Evolutionary conservation across 2,797 vertebrate genomes (phyloP).

Genomic region (Neosilurus hyrtlii): DNA sequence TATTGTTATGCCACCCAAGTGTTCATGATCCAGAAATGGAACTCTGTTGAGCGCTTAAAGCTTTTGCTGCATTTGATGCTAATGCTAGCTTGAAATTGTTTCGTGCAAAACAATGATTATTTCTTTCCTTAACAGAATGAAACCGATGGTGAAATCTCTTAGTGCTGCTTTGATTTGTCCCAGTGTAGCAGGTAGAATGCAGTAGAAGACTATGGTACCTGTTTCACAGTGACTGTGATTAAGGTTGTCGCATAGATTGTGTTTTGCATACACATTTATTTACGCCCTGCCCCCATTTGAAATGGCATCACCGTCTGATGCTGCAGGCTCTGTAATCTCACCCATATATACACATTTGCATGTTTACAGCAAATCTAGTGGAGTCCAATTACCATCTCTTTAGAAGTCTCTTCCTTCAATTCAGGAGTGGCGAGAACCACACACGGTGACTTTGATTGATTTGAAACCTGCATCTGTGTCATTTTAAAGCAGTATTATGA

Average conservation of each 20-base stretch:
- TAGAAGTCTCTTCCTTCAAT: slow-evolving; percentile 4
- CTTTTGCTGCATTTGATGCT: slow-evolving; percentile 55
- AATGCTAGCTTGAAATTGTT: slow-evolving; percentile 56
- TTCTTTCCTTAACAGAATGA: slow-evolving; percentile 27
- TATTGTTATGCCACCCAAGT: neutral
- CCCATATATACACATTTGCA: slow-evolving; percentile 13
- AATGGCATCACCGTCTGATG: slow-evolving; percentile 10
- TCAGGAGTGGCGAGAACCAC: neutral
- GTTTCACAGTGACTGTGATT: neutral
- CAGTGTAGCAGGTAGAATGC: neutral
- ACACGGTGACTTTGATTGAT: slow-evolving; percentile 6
- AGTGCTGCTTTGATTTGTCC: neutral
- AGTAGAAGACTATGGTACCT: neutral
- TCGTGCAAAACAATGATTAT: slow-evolving; percentile 44
- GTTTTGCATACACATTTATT: neutral
- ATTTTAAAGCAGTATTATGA: neutral
- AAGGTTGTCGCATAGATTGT: neutral
- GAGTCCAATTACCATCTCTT: slow-evolving; percentile 20
- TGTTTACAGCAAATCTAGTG: slow-evolving; percentile 21
- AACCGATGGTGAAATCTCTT: neutral
- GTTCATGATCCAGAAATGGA: slow-evolving; percentile 37
- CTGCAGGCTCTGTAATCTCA: slow-evolving; percentile 37
- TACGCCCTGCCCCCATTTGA: slow-evolving; percentile 7
- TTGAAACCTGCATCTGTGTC: slow-evolving; percentile 10
- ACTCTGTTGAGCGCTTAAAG: slow-evolving; percentile 53